Evolutionary conservation across 2,888 invertebrate species (phyloP).

Genomic region (Erebia ligea): DNA sequence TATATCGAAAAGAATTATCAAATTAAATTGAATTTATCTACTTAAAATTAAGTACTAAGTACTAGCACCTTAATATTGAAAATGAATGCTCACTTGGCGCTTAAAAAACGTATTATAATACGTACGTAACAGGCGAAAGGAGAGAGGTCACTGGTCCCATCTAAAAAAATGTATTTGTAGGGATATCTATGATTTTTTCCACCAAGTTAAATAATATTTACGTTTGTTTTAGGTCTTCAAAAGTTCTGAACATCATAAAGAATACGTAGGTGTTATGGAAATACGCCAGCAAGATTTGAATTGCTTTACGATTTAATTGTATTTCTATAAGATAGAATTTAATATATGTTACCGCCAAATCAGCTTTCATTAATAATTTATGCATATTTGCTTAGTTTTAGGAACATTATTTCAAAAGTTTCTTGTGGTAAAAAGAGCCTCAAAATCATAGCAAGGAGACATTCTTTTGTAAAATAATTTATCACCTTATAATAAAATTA

Average conservation of each 20-base stretch:
- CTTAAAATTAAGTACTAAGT: constrained; percentile 60
- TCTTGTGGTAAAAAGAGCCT: constrained; percentile 27
- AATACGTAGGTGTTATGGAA: not conserved
- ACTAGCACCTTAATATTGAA: constrained; percentile 53
- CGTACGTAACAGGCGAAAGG: not conserved
- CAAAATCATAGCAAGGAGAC: constrained; percentile 19
- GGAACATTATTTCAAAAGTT: constrained; percentile 26
- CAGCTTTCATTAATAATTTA: constrained; percentile 12
- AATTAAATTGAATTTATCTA: constrained; percentile 42
- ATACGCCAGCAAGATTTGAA: not conserved
- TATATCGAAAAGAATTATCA: constrained; percentile 27
- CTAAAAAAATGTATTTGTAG: not conserved
- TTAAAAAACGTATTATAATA: not conserved
- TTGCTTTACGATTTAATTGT: not conserved
- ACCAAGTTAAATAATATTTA: too few species aligned
- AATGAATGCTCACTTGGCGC: constrained; percentile 17
- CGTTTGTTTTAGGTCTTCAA: too few species aligned
- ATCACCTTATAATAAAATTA: not conserved
- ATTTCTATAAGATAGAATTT: not conserved
- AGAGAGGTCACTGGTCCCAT: constrained; percentile 10
- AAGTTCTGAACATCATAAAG: not conserved
- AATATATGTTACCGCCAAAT: constrained; percentile 3
- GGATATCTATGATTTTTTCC: not conserved
- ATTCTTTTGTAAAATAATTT: constrained; percentile 16
- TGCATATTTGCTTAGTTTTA: constrained; percentile 10